Percentiles rank a stretch among this genome's conserved stretches.
These are phyloP conservation scores for Acanthacorydalis orientalis DNA, from an alignment of 2,888 invertebrate species.

Conservation along the genomic window DNA sequence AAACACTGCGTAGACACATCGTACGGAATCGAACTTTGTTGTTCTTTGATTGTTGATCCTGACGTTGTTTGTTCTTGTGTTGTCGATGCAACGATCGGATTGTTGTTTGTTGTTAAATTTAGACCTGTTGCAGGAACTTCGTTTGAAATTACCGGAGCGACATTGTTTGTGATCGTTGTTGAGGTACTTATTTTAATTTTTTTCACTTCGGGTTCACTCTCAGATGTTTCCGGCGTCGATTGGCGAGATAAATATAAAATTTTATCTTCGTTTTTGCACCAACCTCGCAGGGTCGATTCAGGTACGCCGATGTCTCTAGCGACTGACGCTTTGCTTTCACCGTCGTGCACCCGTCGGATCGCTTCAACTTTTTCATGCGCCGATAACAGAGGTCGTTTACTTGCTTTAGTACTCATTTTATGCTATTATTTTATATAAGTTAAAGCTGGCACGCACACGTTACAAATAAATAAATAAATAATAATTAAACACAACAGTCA, in stretches of 20 bases:
- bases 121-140: not conserved
- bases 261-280: conserved; percentile 78
- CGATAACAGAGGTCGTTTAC: conserved; percentile 64
- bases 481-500: conserved; percentile 25
- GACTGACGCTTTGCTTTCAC: conserved; percentile 73
- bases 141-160: not conserved
- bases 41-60: not conserved
- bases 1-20: not conserved
- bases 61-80: not conserved
- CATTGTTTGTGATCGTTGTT: not conserved
- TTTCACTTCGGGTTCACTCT: conserved; percentile 27
- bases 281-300: conserved; percentile 70
- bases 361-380: conserved; percentile 67
- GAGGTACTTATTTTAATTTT: conserved; percentile 2
- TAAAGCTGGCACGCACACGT: not conserved
- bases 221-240: conserved; percentile 47
- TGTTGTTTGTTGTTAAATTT: not conserved
- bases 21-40: not conserved
- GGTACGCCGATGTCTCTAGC: conserved; percentile 74
- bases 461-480: not conserved
- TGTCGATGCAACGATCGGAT: not conserved
- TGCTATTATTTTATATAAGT: not conserved
- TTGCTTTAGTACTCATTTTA: conserved; percentile 35
- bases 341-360: conserved; percentile 66
- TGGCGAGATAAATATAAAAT: conserved; percentile 50